Evolutionary conservation across 2,888 invertebrate species (phyloP).

Genomic region (Lacanobia oleracea): DNA sequence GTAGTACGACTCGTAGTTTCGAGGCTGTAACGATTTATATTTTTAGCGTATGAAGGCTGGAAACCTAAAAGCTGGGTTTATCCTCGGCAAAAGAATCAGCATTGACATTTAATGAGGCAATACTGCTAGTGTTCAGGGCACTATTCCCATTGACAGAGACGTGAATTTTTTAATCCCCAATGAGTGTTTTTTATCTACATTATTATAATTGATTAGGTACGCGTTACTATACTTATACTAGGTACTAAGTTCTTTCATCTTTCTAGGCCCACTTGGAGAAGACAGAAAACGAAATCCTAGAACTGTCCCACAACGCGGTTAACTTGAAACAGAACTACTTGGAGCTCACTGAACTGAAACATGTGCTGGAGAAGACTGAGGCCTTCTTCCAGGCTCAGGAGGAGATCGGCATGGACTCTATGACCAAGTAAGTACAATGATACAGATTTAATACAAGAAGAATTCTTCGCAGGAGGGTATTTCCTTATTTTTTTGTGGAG

Average conservation of each 20-base stretch:
- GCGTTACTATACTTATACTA: too few species aligned
- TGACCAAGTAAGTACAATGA: slow-evolving; percentile 87
- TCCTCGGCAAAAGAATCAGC: too few species aligned
- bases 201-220: too few species aligned
- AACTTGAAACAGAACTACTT: slow-evolving; percentile 97
- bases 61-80: background rate
- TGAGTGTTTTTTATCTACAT: too few species aligned
- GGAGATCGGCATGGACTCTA: slow-evolving; percentile 92
- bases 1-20: background rate
- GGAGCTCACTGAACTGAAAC: slow-evolving; percentile 97
- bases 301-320: slow-evolving; percentile 97
- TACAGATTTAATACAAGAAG: background rate
- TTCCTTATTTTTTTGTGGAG: background rate
- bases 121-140: too few species aligned
- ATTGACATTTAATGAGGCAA: too few species aligned
- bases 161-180: too few species aligned
- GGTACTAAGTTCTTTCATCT: too few species aligned
- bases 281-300: slow-evolving; percentile 98
- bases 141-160: too few species aligned
- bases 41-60: background rate
- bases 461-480: too few species aligned
- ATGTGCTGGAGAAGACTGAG: slow-evolving; percentile 98
- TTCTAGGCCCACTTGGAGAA: slow-evolving; percentile 97
- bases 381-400: slow-evolving; percentile 96
- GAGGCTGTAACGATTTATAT: background rate